phyloP scores from a whole-genome alignment of 2,113 vertebrate species.

The Corvus hawaiiensis region DNA sequence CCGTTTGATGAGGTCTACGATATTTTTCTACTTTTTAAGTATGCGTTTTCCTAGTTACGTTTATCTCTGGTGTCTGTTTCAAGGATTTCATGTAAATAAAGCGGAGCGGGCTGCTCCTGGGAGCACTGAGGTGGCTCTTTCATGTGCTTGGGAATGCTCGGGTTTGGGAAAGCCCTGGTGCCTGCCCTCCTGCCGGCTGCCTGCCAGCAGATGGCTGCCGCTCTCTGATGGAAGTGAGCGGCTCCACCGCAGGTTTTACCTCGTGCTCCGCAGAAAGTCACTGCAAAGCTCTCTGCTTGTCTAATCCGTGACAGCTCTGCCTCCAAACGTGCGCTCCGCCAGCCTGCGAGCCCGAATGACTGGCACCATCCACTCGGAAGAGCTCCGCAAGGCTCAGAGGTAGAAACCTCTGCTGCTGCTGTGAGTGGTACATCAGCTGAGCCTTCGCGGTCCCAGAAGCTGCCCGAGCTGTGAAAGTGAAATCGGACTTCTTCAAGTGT shows the following conservation, averaged over 20 bases:
- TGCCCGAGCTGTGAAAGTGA: neutral
- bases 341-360: neutral
- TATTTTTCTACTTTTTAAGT: neutral
- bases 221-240: neutral
- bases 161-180: neutral
- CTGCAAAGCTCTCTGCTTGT: neutral
- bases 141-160: fast-evolving
- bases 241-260: fast-evolving
- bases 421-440: fast-evolving
- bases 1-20: neutral
- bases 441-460: fast-evolving
- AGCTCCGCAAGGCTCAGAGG: fast-evolving
- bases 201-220: constrained; percentile 32
- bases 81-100: neutral
- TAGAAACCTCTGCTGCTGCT: fast-evolving
- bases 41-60: fast-evolving
- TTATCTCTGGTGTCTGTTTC: neutral
- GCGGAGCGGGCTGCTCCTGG: fast-evolving
- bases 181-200: neutral
- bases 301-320: fast-evolving
- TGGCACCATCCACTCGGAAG: fast-evolving
- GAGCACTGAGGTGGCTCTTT: neutral
- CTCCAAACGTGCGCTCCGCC: fast-evolving
- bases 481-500: neutral
- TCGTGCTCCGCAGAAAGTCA: fast-evolving